Base-by-base conservation (phyloP, 1,140 invertebrate genomes). In the Anadara kagoshimensis region DNA sequence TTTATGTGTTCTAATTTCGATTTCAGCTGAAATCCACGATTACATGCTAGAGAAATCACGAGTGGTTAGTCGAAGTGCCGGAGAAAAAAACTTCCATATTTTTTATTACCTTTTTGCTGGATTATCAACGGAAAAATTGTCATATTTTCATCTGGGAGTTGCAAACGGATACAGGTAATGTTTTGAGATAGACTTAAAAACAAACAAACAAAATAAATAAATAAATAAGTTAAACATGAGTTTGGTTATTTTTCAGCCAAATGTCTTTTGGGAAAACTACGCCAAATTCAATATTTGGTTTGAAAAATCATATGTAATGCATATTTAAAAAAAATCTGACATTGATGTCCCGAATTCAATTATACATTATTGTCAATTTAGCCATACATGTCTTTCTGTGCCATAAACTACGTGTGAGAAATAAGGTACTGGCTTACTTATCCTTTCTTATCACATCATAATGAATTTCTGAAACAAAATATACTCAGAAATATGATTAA, bases 1-100 rank as follows among this genome's bases (percentile, higher is more conserved):
- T 36, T 16, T 1, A 29, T 16, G 36, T 14, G 1, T 0, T 26
- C 36, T 45, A 18, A 14, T 26, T 12, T 61, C 53, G 26, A 56
- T 59, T 73, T 0, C 58, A 86, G 85, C 80, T 10, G 67, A 54
- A 4, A 69, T 86, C 7, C 47, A 73, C n/a, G 80, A 85, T 53
- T 86, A 83, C 87, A 91, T 98, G 45, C 89, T 98, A 75, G 97
- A 98, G 90, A 98, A 98, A 84, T 96, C 95, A 0, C 92, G 97
- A 67, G 95, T 98, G 0, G 94, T 98, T 26, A 93, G 93, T 83
- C 96, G 97, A 85, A 93, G 92, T 73, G 78, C 89, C 0, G 95
- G 95, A 0, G 97, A 98, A 85, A 91, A 95, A 56, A 98, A 97
- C 88, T 98, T 98, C 90, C 97, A 98, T 85, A 94, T 98, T 61